Evolutionary conservation across 1,140 invertebrate species (phyloP).

Genomic region (Drepana arcuata): DNA sequence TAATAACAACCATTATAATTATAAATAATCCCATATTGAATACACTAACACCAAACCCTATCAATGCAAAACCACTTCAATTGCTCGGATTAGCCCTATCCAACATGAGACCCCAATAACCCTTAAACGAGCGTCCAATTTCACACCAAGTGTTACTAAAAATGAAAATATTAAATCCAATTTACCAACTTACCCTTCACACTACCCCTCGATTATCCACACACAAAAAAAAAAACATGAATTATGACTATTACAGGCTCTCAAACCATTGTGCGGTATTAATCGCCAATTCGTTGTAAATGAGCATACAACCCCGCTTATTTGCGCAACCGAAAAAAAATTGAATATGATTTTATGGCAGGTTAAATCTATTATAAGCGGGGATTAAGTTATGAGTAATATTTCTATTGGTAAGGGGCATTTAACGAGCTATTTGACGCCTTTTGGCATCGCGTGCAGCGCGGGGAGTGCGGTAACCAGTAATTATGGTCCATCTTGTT

Average conservation of each 20-base stretch:
- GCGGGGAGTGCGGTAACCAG: conserved; percentile 27
- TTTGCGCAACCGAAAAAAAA: conserved; percentile 46
- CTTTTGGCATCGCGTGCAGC: conserved; percentile 46
- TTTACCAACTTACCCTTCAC: conserved; percentile 50
- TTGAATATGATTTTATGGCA: conserved; percentile 65
- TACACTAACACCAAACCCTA: too few species aligned
- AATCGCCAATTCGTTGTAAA: conserved; percentile 50
- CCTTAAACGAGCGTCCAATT: conserved; percentile 61
- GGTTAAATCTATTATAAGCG: conserved; percentile 66
- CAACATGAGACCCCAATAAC: conserved; percentile 29
- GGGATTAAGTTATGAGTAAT: conserved; percentile 68
- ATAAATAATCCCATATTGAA: too few species aligned
- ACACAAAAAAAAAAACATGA: conserved; percentile 47
- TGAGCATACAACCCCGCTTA: conserved; percentile 38
- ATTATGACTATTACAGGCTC: conserved; percentile 66
- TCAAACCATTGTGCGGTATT: conserved; percentile 45
- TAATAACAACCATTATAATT: conserved; percentile 18
- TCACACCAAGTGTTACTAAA: conserved; percentile 62
- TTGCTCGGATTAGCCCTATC: conserved; percentile 49
- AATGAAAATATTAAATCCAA: conserved; percentile 70
- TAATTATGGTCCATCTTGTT: conserved; percentile 42
- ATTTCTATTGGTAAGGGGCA: conserved; percentile 60
- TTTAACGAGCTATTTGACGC: conserved; percentile 66
- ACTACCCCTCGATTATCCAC: conserved; percentile 52
- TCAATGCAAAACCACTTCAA: conserved; percentile 22